Conservation (phyloP, 2,797 vertebrate species). For the Champsocephalus gunnari region DNA sequence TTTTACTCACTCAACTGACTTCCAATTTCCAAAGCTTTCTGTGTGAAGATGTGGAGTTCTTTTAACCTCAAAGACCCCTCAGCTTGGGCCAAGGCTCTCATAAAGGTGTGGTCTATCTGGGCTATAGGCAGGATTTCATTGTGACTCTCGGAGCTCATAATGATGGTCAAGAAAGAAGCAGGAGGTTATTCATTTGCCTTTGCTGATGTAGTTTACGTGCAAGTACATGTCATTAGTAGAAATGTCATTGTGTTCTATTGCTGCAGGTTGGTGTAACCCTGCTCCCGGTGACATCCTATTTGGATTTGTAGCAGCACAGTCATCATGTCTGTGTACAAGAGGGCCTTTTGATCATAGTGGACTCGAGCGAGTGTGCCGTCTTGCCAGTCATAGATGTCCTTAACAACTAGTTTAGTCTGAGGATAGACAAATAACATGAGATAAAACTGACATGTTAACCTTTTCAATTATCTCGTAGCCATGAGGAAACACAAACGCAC, state of each 20-base stretch:
- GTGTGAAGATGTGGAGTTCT: conserved; percentile 69
- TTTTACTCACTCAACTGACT: conserved; percentile 66
- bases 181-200: not conserved
- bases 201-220: not conserved
- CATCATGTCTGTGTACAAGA: conserved; percentile 34
- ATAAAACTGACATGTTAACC: conserved; percentile 79
- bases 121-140: conserved; percentile 19
- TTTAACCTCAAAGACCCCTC: conserved; percentile 70
- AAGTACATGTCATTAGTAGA: conserved; percentile 11
- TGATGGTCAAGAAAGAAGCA: conserved; percentile 23
- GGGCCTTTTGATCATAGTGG: conserved; percentile 53
- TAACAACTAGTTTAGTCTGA: conserved; percentile 51
- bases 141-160: conserved; percentile 18
- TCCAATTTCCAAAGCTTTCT: conserved; percentile 62
- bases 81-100: conserved; percentile 26
- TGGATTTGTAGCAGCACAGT: conserved; percentile 31
- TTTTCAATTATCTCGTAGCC: conserved; percentile 78
- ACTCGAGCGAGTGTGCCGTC: conserved; percentile 50
- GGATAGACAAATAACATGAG: conserved; percentile 63
- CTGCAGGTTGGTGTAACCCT: not conserved
- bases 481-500: conserved; percentile 57
- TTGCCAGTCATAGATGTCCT: conserved; percentile 63
- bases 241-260: not conserved
- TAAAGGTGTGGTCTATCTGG: conserved; percentile 54
- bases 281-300: conserved; percentile 2